Conservation (phyloP, 2,797 vertebrate species). For the Heliangelus exortis region DNA sequence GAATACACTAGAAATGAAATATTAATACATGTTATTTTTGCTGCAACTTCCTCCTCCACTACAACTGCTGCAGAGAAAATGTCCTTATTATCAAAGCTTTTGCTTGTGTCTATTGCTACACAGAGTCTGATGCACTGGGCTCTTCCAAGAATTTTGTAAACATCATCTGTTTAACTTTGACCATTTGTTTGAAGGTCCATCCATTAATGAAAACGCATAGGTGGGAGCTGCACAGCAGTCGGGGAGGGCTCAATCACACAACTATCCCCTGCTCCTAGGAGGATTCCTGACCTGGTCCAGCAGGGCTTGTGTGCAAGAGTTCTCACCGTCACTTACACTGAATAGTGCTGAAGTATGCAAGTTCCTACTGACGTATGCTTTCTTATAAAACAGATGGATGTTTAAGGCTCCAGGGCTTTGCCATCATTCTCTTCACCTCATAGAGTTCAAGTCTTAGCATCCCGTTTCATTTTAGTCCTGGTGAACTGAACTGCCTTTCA, state of each 20-base stretch:
- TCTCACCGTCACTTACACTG: neutral
- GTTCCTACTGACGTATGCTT: neutral
- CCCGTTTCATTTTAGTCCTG: neutral
- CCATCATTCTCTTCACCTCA: neutral
- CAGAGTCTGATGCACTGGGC: neutral
- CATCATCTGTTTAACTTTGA: neutral
- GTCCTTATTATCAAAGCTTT: neutral
- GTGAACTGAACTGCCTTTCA: neutral
- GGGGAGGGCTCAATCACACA: neutral
- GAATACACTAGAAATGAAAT: conserved; percentile 72
- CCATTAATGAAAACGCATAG: accelerated
- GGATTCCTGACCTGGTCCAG: neutral
- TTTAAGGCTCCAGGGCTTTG: neutral
- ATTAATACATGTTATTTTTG: conserved; percentile 51
- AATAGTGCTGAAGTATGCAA: neutral
- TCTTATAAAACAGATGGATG: neutral
- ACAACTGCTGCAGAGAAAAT: neutral
- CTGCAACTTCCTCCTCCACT: neutral
- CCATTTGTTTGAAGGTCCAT: neutral
- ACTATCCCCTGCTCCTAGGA: neutral
- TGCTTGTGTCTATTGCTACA: neutral
- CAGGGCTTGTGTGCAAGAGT: neutral
- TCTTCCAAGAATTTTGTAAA: neutral
- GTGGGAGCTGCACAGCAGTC: neutral
- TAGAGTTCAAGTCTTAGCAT: neutral